phyloP scores from a whole-genome alignment of 2,888 invertebrate genomes.

The Dysmachus trigonus region DNA sequence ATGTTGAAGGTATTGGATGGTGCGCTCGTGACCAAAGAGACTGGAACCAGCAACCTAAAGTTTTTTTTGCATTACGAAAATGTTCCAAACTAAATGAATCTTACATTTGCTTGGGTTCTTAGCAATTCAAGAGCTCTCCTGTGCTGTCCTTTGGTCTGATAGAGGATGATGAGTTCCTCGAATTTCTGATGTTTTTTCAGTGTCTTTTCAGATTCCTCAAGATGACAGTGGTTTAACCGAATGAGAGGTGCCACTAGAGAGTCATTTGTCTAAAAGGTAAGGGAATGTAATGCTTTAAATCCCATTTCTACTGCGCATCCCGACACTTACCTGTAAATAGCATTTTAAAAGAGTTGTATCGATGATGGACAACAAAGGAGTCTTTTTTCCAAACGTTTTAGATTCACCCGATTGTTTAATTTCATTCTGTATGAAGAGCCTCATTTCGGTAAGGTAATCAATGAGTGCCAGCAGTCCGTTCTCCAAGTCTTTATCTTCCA shows the following conservation, averaged over 20 bases:
- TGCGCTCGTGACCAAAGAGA: constrained; percentile 81
- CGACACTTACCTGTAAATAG: constrained; percentile 80
- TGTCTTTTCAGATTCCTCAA: constrained; percentile 92
- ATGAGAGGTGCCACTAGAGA: constrained; percentile 91
- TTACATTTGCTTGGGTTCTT: constrained; percentile 77
- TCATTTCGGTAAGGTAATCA: constrained; percentile 85
- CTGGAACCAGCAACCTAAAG: constrained; percentile 67
- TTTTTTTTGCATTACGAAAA: neutral
- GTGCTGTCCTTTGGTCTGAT: constrained; percentile 93
- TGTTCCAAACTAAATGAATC: constrained; percentile 52
- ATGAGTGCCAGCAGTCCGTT: constrained; percentile 88
- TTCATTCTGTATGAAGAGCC: constrained; percentile 67
- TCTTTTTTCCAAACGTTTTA: constrained; percentile 55
- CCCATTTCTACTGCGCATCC: too few species aligned
- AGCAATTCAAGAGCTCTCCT: constrained; percentile 89
- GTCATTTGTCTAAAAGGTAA: constrained; percentile 83
- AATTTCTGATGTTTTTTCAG: constrained; percentile 87
- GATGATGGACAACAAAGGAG: constrained; percentile 86
- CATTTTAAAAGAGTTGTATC: constrained; percentile 97
- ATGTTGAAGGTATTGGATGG: constrained; percentile 90
- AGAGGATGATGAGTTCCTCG: constrained; percentile 93
- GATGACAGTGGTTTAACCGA: constrained; percentile 89
- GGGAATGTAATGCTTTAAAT: too few species aligned
- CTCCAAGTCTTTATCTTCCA: constrained; percentile 86
- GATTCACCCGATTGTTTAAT: constrained; percentile 60